phyloP scores from a whole-genome alignment of 2,113 vertebrate species.

The Epinephelus lanceolatus region DNA sequence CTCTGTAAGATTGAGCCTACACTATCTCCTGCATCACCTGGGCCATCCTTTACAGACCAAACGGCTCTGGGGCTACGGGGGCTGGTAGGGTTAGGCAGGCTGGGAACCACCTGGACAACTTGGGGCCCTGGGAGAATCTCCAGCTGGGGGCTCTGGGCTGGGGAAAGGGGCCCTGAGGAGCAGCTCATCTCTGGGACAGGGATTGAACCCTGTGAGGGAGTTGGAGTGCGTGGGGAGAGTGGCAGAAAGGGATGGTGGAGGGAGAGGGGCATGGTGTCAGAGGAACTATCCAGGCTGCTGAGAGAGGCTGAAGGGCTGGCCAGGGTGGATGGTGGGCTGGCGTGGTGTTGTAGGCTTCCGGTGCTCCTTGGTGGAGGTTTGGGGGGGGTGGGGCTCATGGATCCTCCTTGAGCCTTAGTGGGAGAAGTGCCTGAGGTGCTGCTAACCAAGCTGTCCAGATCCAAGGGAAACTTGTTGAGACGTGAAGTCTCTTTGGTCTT shows the following conservation, averaged over 20 bases:
- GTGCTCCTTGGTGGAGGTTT: conserved; percentile 36
- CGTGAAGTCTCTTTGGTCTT: conserved; percentile 75
- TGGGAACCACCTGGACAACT: conserved; percentile 65
- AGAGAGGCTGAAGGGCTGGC: conserved; percentile 62
- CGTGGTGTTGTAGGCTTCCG: conserved; percentile 36
- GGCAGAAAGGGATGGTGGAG: conserved; percentile 45
- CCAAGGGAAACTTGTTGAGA: conserved; percentile 82
- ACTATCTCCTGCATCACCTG: conserved; percentile 64
- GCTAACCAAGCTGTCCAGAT: conserved; percentile 77
- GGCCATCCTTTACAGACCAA: conserved; percentile 19
- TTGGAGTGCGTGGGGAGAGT: conserved; percentile 24
- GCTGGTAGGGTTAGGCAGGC: conserved; percentile 41
- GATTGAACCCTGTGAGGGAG: conserved; percentile 39
- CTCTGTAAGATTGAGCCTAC: conserved; percentile 78
- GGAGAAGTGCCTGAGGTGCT: conserved; percentile 29
- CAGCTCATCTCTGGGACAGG: conserved; percentile 58
- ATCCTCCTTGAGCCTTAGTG: conserved; percentile 25
- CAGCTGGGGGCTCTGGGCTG: conserved; percentile 68
- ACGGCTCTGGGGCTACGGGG: conserved; percentile 55
- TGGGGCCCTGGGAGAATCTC: conserved; percentile 76
- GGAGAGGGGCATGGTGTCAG: conserved; percentile 44
- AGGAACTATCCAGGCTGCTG: conserved; percentile 67
- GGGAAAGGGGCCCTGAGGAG: conserved; percentile 57
- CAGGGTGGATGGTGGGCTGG: conserved; percentile 56
- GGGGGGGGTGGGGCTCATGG: conserved; percentile 15